Conservation (phyloP, 2,797 vertebrate genomes). For the Pipistrellus pygmaeus region DNA sequence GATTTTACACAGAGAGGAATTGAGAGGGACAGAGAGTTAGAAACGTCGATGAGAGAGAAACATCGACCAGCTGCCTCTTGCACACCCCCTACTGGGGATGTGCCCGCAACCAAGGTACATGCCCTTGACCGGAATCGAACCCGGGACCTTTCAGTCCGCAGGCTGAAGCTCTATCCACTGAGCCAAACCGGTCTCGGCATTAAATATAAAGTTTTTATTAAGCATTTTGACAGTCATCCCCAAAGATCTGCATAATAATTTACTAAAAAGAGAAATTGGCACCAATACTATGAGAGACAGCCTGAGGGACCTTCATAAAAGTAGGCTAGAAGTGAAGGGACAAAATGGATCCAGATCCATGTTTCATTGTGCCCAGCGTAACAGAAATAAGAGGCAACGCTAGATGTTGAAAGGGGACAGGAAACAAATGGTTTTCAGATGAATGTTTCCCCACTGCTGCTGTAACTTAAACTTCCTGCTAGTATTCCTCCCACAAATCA, state of each 20-base stretch:
- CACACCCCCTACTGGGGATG: too few relatives aligned
- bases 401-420: neutral
- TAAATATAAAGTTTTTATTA: conserved; percentile 36
- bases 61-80: too few relatives aligned
- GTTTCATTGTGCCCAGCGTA: conserved; percentile 52
- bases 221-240: conserved; percentile 62
- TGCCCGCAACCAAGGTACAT: too few relatives aligned
- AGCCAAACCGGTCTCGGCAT: neutral
- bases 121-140: too few relatives aligned
- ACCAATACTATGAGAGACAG: neutral
- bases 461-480: conserved; percentile 51
- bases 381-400: conserved; percentile 41
- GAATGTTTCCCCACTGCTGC: conserved; percentile 22
- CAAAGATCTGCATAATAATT: conserved; percentile 54
- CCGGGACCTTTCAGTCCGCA: too few relatives aligned
- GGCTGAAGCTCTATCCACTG: too few relatives aligned
- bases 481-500: conserved; percentile 52
- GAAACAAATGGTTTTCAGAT: conserved; percentile 37
- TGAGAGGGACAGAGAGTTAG: too few relatives aligned
- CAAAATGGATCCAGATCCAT: conserved; percentile 36
- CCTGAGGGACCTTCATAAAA: conserved; percentile 60
- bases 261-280: conserved; percentile 62
- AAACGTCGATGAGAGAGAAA: too few relatives aligned
- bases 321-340: conserved; percentile 61
- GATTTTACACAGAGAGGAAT: too few relatives aligned